Base-by-base conservation (phyloP, 2,113 vertebrate species). In the Pelodiscus sinensis region DNA sequence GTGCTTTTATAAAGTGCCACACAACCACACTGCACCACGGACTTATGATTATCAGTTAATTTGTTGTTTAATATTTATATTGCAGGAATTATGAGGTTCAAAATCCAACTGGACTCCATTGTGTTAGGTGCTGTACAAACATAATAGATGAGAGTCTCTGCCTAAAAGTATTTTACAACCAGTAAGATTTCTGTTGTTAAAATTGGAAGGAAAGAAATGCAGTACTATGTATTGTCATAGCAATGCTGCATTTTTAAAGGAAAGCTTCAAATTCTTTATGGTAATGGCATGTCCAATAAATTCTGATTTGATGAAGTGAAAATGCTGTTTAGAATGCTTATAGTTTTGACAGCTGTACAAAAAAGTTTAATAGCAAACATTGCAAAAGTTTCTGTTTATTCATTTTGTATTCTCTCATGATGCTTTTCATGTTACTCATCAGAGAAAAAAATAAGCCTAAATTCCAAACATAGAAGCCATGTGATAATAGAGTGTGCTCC, bases 161-260 rank as follows among this genome's bases (percentile, higher is more conserved):
- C 6, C 1, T 0, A 11, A 2, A 38, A 35, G 78, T 11, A 57
- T 11, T 24, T 7, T 24, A 1, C 2, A 1, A 9, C 52, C 50
- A 50, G 3, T 9, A 84, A 54, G n/a, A 15, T 2, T 24, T 24
- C 2, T 9, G 6, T 1, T 7, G 27, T n/a, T 27, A 38, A 89
- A 90, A 83, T 62, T 29, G 51, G 15, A 56, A 3, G 1, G 6
- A 38, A 1, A 4, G 12, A 77, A 94, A 87, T 79, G 2, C 35
- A 75, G 13, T 50, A 86, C 65, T 9, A 2, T 19, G 3, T 68
- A 55, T 12, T 73, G 25, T 5, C 1, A 4, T 9, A 54, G 1
- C 4, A 93, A 50, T 29, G 22, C 57, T 73, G 58, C 60, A 54
- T 93, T 96, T 95, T 58, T 92, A 86, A 88, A 90, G 16, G 65